Base-by-base conservation (phyloP, 2,797 vertebrate genomes). In the Epinephelus malabaricus region DNA sequence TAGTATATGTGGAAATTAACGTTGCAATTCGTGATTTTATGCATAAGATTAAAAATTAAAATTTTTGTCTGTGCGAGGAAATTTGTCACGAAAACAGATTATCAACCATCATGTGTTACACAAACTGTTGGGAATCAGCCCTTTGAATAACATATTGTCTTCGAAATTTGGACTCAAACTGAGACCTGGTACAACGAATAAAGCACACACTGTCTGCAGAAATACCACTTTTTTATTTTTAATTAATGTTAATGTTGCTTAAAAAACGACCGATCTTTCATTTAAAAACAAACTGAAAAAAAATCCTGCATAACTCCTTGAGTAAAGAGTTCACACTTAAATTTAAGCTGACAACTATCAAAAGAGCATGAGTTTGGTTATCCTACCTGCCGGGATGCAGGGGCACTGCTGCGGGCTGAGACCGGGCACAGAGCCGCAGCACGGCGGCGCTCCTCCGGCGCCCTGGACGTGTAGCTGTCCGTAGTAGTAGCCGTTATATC, bases 401-500 rank as follows among this genome's bases (percentile, higher is more conserved):
- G 98, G 97, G 71, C 97, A 98, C 87, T 97, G 97, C 93, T 97
- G 97, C 27, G 97, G 91, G 30, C 96, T 94, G 84, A 98, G 92
- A 14, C 97, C 95, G 18, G 96, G 94, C 81, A 98, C 92, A 1
- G 97, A 94, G 58, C 97, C 96, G 87, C 98, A 99, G 92, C 97
- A 99, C 18, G 97, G 93, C 56, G 97, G 97, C 21, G 95, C 97
- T 77, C 95, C 97, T 78, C 96, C 94, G 14, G 96, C 93, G 46
- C 96, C 96, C 89, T 97, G 98, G 79, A 98, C 96, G 85, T 98
- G 98, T 80, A 98, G 95, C 90, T 98, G 98, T 88, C 98, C 97
- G 92, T 98, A 99, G 93, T 98, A 99, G 90, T 98, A 99, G 95
- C 96, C 96, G 94, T 95, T 97, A 95, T 98, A 99, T 94, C 97